A percentile compares a stretch with the other conserved stretches of the same genome.
Evolutionary conservation across 2,797 vertebrate genomes (phyloP).

Genomic region (Chiloscyllium punctatum): DNA sequence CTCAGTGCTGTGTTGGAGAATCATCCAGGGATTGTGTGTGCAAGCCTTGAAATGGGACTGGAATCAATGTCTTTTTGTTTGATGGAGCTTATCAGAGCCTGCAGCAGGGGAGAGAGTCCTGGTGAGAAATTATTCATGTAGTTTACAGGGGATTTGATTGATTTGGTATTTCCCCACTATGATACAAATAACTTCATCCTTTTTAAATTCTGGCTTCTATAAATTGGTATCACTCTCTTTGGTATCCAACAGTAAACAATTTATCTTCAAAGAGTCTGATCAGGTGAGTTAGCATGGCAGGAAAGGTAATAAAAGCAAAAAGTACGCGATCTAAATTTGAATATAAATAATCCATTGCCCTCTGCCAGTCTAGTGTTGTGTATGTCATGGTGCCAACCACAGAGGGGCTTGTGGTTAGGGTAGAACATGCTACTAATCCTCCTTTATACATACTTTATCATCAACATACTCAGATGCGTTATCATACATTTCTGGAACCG

Average conservation of each 20-base stretch:
- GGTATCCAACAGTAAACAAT: neutral
- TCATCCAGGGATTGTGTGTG: neutral
- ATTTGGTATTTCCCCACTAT: neutral
- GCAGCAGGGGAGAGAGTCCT: neutral
- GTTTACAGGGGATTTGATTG: neutral
- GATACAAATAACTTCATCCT: neutral
- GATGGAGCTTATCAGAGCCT: neutral
- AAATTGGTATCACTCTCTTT: neutral
- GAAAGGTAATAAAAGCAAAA: conserved; percentile 2
- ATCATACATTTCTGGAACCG: no score
- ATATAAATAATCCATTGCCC: neutral
- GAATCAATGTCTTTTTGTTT: neutral
- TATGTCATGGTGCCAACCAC: neutral
- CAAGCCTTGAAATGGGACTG: neutral
- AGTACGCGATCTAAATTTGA: neutral
- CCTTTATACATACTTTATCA: no score
- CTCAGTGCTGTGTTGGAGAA: neutral
- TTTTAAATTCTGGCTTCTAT: neutral
- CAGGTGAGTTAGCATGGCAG: neutral
- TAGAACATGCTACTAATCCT: no score
- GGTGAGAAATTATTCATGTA: neutral
- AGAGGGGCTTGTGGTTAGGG: no score
- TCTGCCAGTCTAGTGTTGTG: neutral
- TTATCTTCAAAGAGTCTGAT: neutral
- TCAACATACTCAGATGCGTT: no score